A percentile compares a stretch with the other conserved stretches of the same genome.
phyloP scores from a whole-genome alignment of 1,140 invertebrate genomes.

The Drosophila ironensis region DNA sequence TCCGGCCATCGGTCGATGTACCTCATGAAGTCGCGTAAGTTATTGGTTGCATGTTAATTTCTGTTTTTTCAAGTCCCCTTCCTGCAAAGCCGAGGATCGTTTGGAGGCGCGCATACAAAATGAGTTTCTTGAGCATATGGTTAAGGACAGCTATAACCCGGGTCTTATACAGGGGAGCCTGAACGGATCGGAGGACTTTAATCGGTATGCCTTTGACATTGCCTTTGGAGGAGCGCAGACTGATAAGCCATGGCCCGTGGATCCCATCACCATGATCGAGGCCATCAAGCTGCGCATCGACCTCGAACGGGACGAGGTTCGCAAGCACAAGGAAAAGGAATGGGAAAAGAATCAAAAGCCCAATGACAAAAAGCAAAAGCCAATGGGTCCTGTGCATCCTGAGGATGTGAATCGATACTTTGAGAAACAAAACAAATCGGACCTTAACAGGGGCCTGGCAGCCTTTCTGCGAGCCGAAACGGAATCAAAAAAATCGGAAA shows the following conservation, averaged over 20 bases:
- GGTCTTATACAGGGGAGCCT: slow-evolving; percentile 58
- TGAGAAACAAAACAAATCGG: background rate
- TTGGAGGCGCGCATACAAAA: slow-evolving; percentile 16
- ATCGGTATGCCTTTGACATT: slow-evolving; percentile 48
- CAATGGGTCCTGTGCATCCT: background rate
- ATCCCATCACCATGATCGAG: slow-evolving; percentile 67
- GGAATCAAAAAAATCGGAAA: background rate
- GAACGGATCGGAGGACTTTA: slow-evolving; percentile 49
- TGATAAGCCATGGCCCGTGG: slow-evolving; percentile 36
- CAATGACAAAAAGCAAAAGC: background rate
- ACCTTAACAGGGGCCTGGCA: slow-evolving; percentile 40
- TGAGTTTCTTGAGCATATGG: slow-evolving; percentile 41
- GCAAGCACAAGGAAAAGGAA: background rate
- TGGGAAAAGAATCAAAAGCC: background rate
- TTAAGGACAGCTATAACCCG: slow-evolving; percentile 51
- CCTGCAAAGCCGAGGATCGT: slow-evolving; percentile 29
- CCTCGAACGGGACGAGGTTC: slow-evolving; percentile 39
- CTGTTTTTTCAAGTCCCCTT: too few species aligned
- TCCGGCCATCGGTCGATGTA: too few species aligned
- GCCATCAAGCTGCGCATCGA: slow-evolving; percentile 63
- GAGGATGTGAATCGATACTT: slow-evolving; percentile 40
- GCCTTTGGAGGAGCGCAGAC: slow-evolving; percentile 43
- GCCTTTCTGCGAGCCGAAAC: slow-evolving; percentile 46
- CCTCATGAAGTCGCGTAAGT: background rate
- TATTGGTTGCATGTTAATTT: too few species aligned